Evolutionary conservation across 2,113 vertebrate genomes (phyloP).

Genomic region (Leucoraja erinaceus): DNA sequence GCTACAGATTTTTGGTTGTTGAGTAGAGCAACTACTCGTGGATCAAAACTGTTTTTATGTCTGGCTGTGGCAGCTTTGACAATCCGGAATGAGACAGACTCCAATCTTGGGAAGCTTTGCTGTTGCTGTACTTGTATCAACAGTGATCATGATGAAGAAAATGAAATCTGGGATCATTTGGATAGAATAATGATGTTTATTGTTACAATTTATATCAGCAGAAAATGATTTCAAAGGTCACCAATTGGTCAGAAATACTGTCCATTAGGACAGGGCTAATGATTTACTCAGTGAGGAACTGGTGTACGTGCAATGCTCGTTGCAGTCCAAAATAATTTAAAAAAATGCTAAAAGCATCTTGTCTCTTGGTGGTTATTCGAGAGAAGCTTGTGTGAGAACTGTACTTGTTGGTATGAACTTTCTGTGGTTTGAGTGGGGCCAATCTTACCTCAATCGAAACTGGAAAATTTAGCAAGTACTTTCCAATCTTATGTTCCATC

Average conservation of each 20-base stretch:
- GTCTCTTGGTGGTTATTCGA: not conserved
- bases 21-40: too few species aligned
- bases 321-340: not conserved
- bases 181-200: not conserved
- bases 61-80: too few species aligned
- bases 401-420: constrained; percentile 5
- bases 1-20: too few species aligned
- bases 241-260: not conserved
- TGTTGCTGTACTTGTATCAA: not conserved
- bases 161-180: not conserved
- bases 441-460: not conserved
- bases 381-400: not conserved
- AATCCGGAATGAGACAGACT: too few species aligned
- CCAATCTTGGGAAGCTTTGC: not conserved
- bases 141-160: not conserved
- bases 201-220: not conserved
- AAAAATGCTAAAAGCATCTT: not conserved
- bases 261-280: not conserved
- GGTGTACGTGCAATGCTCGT: not conserved
- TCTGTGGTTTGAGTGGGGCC: not conserved
- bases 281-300: not conserved
- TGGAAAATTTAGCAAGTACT: not conserved
- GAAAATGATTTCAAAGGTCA: not conserved
- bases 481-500: not conserved
- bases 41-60: too few species aligned